phyloP scores from a whole-genome alignment of 2,888 invertebrate genomes.

The Ethmia dodecea region DNA sequence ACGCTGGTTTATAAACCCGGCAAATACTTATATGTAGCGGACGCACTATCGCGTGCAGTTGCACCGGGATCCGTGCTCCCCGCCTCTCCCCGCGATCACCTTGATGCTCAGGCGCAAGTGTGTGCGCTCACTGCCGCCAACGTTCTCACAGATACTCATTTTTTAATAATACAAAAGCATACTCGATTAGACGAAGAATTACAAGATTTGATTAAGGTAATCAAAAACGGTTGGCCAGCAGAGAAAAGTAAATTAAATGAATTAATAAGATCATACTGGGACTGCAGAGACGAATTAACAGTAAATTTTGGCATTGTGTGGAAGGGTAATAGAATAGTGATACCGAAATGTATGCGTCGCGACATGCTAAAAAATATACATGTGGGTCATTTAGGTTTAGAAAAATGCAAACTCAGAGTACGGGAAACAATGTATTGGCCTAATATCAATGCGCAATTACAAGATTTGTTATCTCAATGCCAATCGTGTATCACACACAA shows the following conservation, averaged over 20 bases:
- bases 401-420: constrained; percentile 16
- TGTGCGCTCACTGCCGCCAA: constrained; percentile 6
- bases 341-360: constrained; percentile 13
- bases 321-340: constrained; percentile 15
- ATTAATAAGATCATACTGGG: constrained; percentile 5
- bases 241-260: neutral
- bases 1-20: constrained; percentile 19
- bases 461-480: constrained; percentile 14
- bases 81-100: neutral
- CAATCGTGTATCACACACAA: constrained; percentile 11
- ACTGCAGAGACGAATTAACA: constrained; percentile 12
- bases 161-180: constrained; percentile 11
- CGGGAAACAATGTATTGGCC: constrained; percentile 21
- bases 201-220: neutral
- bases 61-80: neutral
- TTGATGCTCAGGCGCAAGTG: constrained; percentile 10
- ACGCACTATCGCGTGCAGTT: constrained; percentile 18
- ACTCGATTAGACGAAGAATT: constrained; percentile 8
- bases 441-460: constrained; percentile 13
- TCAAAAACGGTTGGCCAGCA: neutral
- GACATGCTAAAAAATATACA: constrained; percentile 18
- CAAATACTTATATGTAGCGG: constrained; percentile 20
- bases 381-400: constrained; percentile 16
- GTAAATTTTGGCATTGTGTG: constrained; percentile 13
- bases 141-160: constrained; percentile 13